phyloP scores from a whole-genome alignment of 2,888 invertebrate species.

The Andrena marginata region DNA sequence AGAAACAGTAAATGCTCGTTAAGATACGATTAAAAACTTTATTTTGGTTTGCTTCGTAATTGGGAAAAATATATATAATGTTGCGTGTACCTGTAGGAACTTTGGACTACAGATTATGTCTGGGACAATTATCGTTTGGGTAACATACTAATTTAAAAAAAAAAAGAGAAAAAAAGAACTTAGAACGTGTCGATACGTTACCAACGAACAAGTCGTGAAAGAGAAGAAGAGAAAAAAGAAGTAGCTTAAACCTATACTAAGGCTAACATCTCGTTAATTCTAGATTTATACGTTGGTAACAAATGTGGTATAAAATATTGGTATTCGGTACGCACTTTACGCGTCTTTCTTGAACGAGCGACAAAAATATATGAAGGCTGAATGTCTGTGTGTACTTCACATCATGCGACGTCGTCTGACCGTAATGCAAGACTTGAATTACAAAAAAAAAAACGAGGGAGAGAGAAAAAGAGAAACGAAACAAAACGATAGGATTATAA shows the following conservation, averaged over 20 bases:
- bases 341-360: constrained; percentile 44
- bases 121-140: constrained; percentile 74
- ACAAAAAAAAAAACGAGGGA: constrained; percentile 29
- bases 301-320: constrained; percentile 83
- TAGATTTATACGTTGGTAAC: constrained; percentile 83
- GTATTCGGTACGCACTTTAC: constrained; percentile 70
- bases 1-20: constrained; percentile 20
- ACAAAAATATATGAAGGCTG: constrained; percentile 47
- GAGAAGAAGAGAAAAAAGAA: constrained; percentile 50
- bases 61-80: constrained; percentile 83
- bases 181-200: constrained; percentile 64
- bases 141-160: constrained; percentile 69
- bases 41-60: constrained; percentile 83
- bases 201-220: constrained; percentile 67
- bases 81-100: constrained; percentile 83
- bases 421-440: constrained; percentile 37
- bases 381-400: constrained; percentile 37
- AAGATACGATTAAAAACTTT: constrained; percentile 80
- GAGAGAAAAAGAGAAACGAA: constrained; percentile 22
- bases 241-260: constrained; percentile 76
- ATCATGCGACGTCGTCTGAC: constrained; percentile 44
- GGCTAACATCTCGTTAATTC: constrained; percentile 74
- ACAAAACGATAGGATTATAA: constrained; percentile 50
- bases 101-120: constrained; percentile 83
- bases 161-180: constrained; percentile 49